Evolutionary conservation across 2,888 invertebrate genomes (phyloP).

Genomic region (Chrysomela aeneicollis): DNA sequence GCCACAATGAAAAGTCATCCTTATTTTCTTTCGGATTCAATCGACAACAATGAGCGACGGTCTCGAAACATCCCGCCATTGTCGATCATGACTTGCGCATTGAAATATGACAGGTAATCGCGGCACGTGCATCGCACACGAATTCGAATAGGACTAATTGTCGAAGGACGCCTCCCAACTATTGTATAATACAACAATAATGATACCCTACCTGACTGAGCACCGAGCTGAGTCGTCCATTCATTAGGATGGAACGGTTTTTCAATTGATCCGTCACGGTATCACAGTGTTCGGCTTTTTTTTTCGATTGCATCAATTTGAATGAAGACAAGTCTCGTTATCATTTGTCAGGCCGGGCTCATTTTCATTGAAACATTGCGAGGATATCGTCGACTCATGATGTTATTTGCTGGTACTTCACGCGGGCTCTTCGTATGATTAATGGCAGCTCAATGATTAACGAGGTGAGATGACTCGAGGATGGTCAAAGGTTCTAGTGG

Average conservation of each 20-base stretch:
- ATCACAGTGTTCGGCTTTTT: background rate
- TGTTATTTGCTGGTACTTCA: background rate
- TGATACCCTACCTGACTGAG: slow-evolving; percentile 8
- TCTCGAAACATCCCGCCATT: slow-evolving; percentile 29
- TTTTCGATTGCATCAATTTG: slow-evolving; percentile 6
- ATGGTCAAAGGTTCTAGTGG: no score
- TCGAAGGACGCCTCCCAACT: slow-evolving; percentile 51
- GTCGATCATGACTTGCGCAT: slow-evolving; percentile 40
- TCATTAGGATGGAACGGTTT: slow-evolving; percentile 16
- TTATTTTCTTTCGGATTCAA: slow-evolving; percentile 14
- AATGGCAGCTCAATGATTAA: background rate
- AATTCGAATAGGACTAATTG: slow-evolving; percentile 50
- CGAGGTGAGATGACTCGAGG: background rate
- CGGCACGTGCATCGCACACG: slow-evolving; percentile 52
- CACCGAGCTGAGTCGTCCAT: slow-evolving; percentile 12
- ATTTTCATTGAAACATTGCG: slow-evolving; percentile 3
- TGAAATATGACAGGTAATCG: slow-evolving; percentile 49
- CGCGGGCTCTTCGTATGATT: background rate
- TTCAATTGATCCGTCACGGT: slow-evolving; percentile 19
- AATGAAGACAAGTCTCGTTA: slow-evolving; percentile 49
- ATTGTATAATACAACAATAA: slow-evolving; percentile 47
- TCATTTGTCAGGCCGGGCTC: slow-evolving; percentile 39
- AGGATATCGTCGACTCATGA: background rate
- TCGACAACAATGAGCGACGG: slow-evolving; percentile 33
- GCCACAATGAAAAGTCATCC: background rate